Conservation (phyloP, 2,113 vertebrate species). For the Phaetusa simplex region DNA sequence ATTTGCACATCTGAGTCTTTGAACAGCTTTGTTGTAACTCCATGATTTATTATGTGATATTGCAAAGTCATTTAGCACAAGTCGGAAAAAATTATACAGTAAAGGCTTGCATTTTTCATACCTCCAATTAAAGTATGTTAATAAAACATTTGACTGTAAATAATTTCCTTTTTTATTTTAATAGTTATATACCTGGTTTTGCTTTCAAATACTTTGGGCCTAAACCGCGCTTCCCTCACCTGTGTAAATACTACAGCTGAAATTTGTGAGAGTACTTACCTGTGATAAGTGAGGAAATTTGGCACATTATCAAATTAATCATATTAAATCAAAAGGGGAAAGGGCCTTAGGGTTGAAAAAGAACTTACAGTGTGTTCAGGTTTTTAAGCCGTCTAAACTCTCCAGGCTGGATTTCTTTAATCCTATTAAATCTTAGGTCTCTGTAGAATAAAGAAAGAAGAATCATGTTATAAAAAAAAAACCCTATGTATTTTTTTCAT, state of each 20-base stretch:
- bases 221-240: not conserved
- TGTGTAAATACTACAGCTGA: not conserved
- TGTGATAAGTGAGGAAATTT: not conserved
- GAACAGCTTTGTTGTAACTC: not conserved
- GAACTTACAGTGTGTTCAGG: conserved; percentile 96
- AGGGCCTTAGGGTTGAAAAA: not conserved
- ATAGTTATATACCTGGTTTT: not conserved
- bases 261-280: not conserved
- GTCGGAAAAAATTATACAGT: not conserved
- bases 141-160: not conserved
- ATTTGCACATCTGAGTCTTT: not conserved
- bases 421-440: conserved; percentile 97
- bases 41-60: not conserved
- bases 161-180: not conserved
- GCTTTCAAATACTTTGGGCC: not conserved
- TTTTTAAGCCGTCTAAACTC: conserved; percentile 89
- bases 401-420: conserved; percentile 92
- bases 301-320: not conserved
- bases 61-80: not conserved
- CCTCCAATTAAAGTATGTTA: not conserved
- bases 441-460: conserved; percentile 67
- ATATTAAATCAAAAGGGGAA: not conserved
- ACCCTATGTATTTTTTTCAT: not conserved
- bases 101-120: not conserved
- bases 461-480: not conserved